phyloP scores from a whole-genome alignment of 2,113 vertebrate species.

The Tragelaphus strepsiceros region DNA sequence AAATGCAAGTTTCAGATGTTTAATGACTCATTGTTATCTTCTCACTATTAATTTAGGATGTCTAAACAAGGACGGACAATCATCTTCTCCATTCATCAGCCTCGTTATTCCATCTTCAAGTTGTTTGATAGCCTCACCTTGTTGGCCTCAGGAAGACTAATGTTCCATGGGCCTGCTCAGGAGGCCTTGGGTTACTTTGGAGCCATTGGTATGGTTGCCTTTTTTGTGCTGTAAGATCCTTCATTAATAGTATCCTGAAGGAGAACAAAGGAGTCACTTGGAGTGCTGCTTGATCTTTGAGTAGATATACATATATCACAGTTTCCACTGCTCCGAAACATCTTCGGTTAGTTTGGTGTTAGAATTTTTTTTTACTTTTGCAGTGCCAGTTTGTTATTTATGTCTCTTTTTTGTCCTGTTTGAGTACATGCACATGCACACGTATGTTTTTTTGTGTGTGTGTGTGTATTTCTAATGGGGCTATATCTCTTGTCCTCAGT shows the following conservation, averaged over 20 bases:
- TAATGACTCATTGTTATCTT: background rate
- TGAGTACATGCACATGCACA: background rate
- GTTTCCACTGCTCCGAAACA: background rate
- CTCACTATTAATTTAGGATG: slow-evolving; percentile 82
- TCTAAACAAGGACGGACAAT: slow-evolving; percentile 87
- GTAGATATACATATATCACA: background rate
- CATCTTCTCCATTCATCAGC: slow-evolving; percentile 97
- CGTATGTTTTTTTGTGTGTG: background rate
- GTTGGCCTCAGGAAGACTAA: slow-evolving; percentile 86
- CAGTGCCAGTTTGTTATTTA: background rate
- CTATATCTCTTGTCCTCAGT: background rate
- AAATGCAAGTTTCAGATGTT: background rate
- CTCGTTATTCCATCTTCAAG: slow-evolving; percentile 94
- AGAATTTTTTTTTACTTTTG: background rate
- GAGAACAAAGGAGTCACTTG: background rate
- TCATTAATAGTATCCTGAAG: background rate
- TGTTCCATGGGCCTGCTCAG: slow-evolving; percentile 89
- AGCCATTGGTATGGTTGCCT: slow-evolving; percentile 80
- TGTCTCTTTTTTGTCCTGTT: background rate
- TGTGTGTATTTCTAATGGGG: background rate
- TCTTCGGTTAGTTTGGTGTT: background rate
- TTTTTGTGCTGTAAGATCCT: background rate
- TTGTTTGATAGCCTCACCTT: slow-evolving; percentile 91
- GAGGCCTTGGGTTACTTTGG: slow-evolving; percentile 86
- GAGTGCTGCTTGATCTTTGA: background rate